Base-by-base conservation (phyloP, 2,888 invertebrate genomes). In the Eudasyphora cyanicolor region DNA sequence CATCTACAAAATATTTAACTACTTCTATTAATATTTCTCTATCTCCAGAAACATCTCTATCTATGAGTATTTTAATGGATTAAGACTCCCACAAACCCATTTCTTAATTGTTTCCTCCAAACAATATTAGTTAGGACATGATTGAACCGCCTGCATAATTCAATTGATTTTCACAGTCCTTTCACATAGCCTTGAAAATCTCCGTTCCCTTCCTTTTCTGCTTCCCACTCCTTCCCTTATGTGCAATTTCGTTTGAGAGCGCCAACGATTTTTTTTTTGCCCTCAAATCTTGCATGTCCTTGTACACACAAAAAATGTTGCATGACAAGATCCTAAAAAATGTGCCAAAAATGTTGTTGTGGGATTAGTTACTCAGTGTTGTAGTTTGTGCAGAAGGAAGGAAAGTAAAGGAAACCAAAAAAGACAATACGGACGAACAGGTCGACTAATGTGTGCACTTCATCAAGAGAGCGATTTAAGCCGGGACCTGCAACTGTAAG, bases 361-460 rank as follows among this genome's bases (percentile, higher is more conserved):
- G 71, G 75, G 74, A 78, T 82, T 82, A 82, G 78, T 82, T 78
- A 82, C 82, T 82, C 78, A 82, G 76, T 79, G 79, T 49, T 79
- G 75, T 57, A 35, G 75, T 57, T 19, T 21, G 69, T 29, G 12
- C 21, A 38, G 19, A 71, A 71, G 64, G 12, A 71, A 76, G 32
- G 3, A 70, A 12, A 6, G 21, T 4, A 24, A 51, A 51, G n/a
- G 27, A 4, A 57, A 27, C 12, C 4, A 19, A 57, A 19, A 57
- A 57, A 14, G 12, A 27, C 24, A 27, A 4, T 12, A 57, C 8
- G 4, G 24, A 12, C 24, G 24, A 57, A 27, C n/a, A n/a, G n/a
- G 2, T 4, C 45, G 45, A 45, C 14, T 12, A 2, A n/a, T 14
- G 6, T 12, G 5, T 45, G n/a, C 45, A 14, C 45, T 45, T 5